phyloP scores from a whole-genome alignment of 92 coral and sea anemone genomes.

The Epizoanthus scotinus region DNA sequence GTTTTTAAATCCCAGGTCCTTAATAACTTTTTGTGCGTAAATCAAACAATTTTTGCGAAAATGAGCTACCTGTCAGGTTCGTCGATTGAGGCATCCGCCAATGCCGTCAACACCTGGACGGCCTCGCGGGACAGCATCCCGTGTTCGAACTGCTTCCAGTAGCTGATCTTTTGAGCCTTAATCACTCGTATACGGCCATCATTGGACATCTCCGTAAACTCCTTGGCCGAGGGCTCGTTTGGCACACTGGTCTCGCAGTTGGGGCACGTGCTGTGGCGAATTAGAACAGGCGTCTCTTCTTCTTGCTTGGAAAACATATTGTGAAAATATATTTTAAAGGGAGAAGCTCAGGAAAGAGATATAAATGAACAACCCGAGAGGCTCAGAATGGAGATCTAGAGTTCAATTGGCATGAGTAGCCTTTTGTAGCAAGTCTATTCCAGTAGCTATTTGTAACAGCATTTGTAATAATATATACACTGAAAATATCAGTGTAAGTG shows the following conservation, averaged over 20 bases:
- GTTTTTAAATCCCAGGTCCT: too few relatives aligned
- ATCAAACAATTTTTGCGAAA: too few relatives aligned
- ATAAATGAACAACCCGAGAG: too few relatives aligned
- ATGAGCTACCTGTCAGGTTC: slow-evolving; percentile 79
- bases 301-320: slow-evolving; percentile 29
- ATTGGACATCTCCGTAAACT: slow-evolving; percentile 95
- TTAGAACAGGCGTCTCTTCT: slow-evolving; percentile 67
- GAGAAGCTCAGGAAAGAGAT: too few relatives aligned
- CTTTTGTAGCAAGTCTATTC: too few relatives aligned
- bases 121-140: slow-evolving; percentile 99
- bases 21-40: too few relatives aligned
- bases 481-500: too few relatives aligned
- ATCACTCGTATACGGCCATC: slow-evolving; percentile 96
- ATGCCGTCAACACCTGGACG: slow-evolving; percentile 82
- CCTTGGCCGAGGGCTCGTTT: slow-evolving; percentile 96
- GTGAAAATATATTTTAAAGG: not conserved
- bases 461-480: too few relatives aligned
- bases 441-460: too few relatives aligned
- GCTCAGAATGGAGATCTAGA: too few relatives aligned
- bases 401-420: too few relatives aligned
- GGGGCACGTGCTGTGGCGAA: slow-evolving; percentile 98
- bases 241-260: slow-evolving; percentile 92
- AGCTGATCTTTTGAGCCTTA: slow-evolving; percentile 96
- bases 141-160: slow-evolving; percentile 99
- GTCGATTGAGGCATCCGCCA: slow-evolving; percentile 92